Evolutionary conservation across 2,888 invertebrate genomes (phyloP), one percentile per base, ranked within the genome.

Genomic region (Ommatoiulus sabulosus): DNA sequence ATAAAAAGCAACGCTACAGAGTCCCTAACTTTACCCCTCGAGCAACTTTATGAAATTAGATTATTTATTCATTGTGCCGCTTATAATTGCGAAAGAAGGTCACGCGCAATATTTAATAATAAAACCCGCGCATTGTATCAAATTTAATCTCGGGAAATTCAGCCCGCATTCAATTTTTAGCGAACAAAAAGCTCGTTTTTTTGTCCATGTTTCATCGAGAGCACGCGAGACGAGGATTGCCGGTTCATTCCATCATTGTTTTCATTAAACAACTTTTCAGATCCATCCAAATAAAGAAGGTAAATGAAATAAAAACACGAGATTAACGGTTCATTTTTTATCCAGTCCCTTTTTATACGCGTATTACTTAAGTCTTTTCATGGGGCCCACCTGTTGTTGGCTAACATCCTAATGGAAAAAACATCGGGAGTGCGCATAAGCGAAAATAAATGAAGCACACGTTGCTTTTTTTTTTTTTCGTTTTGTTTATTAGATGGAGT

Each of bases 31-130:
- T 72, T 24, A 24, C 24, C 24, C 20, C 24, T 24, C 72, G n/a
- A 72, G 72, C 72, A 72, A 72, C 8, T 72, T n/a, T 63, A 24
- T 72, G 72, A 24, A 72, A 72, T 72, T 24, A 72, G 72, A 72
- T 72, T 24, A 72, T 72, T 20, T 72, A 24, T 72, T 72, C 72
- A 72, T 6, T 24, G 24, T n/a, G 72, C 24, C 35, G 24, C 72
- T 72, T 20, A n/a, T 72, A 24, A 72, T 72, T 72, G 20, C 72
- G 10, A 72, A 72, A 20, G 57, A 7, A 57, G 57, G 57, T 12
- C 12, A n/a, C n/a, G n/a, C 7, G 57, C 24, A 24, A 24, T 72
- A 72, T 72, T 72, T 72, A 72, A 72, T 72, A 72, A 72, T 24
- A 72, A 72, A n/a, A 24, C n/a, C 72, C 10, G 24, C 24, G 72